These are phyloP conservation scores for Eristalinus sepulchralis DNA, from an alignment of 2,888 invertebrate genomes.

Conservation along the genomic window DNA sequence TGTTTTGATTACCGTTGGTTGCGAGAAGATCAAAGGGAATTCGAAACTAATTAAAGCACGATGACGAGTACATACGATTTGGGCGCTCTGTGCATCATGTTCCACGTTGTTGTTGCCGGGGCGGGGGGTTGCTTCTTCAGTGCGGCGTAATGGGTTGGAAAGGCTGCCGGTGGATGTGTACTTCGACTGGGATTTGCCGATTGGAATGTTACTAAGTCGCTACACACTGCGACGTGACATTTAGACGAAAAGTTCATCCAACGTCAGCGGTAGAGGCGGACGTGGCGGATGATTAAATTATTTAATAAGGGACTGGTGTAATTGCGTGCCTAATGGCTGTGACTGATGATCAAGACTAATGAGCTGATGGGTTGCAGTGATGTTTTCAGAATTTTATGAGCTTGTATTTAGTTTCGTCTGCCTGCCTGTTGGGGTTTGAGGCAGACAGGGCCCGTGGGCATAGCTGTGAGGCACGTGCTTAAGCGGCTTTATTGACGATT, in stretches of 20 bases:
- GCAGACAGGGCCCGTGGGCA: too few species aligned
- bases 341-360: constrained; percentile 37
- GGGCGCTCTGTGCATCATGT: constrained; percentile 1
- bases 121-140: background rate
- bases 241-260: constrained; percentile 29
- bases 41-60: constrained; percentile 64
- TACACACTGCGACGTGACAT: constrained; percentile 38
- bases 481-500: too few species aligned
- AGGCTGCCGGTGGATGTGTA: constrained; percentile 1
- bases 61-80: constrained; percentile 41
- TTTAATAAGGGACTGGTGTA: constrained; percentile 36
- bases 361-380: constrained; percentile 14
- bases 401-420: background rate
- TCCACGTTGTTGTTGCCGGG: constrained; percentile 10
- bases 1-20: constrained; percentile 64
- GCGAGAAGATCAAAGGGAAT: constrained; percentile 65
- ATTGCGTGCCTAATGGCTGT: constrained; percentile 44
- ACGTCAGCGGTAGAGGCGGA: background rate
- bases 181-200: constrained; percentile 37
- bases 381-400: constrained; percentile 3
- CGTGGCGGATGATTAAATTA: constrained; percentile 42
- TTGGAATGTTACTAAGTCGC: constrained; percentile 30
- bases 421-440: background rate
- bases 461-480: too few species aligned
- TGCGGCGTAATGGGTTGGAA: constrained; percentile 23